Evolutionary conservation across 2,113 vertebrate species (phyloP).

Genomic region (Phaetusa simplex): DNA sequence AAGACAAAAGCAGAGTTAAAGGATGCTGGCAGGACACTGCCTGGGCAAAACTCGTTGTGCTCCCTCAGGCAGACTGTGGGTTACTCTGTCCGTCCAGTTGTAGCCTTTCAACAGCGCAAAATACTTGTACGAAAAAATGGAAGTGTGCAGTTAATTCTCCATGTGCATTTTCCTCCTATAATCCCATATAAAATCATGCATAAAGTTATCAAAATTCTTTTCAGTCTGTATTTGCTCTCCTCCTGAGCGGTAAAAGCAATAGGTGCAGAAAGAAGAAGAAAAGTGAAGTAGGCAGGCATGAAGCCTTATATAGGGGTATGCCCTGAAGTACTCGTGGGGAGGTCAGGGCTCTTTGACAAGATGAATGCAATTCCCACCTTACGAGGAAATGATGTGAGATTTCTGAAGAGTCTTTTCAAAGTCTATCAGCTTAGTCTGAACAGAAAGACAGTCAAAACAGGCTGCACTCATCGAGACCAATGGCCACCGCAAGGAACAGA

Average conservation of each 20-base stretch:
- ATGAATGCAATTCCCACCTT: not conserved
- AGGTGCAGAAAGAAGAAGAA: not conserved
- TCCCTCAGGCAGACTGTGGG: not conserved
- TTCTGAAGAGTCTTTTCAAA: not conserved
- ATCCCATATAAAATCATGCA: not conserved
- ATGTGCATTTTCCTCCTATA: not conserved
- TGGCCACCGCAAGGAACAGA: not conserved
- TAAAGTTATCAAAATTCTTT: not conserved
- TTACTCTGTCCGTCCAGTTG: not conserved
- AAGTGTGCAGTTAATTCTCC: not conserved
- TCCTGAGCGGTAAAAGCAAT: not conserved
- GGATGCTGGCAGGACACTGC: not conserved
- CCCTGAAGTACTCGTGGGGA: not conserved
- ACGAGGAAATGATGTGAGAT: not conserved
- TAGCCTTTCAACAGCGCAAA: not conserved
- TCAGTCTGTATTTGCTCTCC: not conserved
- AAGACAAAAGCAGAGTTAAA: slow-evolving; percentile 15
- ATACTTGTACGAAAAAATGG: not conserved
- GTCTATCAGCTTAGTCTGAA: not conserved
- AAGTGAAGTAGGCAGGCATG: not conserved
- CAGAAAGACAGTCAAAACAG: not conserved
- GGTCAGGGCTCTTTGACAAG: not conserved
- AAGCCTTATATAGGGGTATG: not conserved
- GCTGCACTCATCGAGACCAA: not conserved
- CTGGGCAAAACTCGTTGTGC: not conserved